Percentiles rank a stretch among this genome's conserved stretches.
phyloP scores from a whole-genome alignment of 2,113 vertebrate species.

The Sceloporus undulatus region DNA sequence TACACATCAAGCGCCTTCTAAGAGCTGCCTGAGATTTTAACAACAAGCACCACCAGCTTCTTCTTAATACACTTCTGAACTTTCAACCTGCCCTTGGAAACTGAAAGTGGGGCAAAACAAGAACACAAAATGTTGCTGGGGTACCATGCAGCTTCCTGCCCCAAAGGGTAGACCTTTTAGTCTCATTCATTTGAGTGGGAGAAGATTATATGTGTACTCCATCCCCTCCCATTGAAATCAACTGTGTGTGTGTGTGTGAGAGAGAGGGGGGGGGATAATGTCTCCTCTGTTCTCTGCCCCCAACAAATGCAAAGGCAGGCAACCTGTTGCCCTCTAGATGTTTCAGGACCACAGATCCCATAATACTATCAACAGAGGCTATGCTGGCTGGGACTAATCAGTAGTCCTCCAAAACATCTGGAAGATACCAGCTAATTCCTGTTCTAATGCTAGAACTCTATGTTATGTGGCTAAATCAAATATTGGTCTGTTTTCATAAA shows the following conservation, averaged over 20 bases:
- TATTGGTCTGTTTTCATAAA: no score
- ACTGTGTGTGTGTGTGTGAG: no score
- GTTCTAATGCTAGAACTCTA: no score
- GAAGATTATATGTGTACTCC: background rate
- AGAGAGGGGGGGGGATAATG: no score
- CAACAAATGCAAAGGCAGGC: no score
- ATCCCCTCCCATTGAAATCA: background rate
- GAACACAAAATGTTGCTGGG: background rate
- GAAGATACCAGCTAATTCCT: no score
- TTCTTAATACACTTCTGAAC: background rate
- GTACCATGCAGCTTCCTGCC: no score
- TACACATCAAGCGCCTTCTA: slow-evolving; percentile 75
- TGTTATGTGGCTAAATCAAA: background rate
- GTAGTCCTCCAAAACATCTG: background rate
- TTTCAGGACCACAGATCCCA: no score
- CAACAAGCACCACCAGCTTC: slow-evolving; percentile 58
- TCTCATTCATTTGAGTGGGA: background rate
- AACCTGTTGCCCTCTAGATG: no score
- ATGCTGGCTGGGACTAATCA: no score
- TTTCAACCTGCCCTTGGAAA: background rate
- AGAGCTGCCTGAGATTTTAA: slow-evolving; percentile 79
- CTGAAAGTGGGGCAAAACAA: background rate
- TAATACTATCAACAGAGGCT: no score
- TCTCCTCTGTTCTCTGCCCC: no score
- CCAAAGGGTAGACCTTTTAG: background rate